phyloP scores from a whole-genome alignment of 2,888 invertebrate genomes.

The Spilosoma lubricipeda region DNA sequence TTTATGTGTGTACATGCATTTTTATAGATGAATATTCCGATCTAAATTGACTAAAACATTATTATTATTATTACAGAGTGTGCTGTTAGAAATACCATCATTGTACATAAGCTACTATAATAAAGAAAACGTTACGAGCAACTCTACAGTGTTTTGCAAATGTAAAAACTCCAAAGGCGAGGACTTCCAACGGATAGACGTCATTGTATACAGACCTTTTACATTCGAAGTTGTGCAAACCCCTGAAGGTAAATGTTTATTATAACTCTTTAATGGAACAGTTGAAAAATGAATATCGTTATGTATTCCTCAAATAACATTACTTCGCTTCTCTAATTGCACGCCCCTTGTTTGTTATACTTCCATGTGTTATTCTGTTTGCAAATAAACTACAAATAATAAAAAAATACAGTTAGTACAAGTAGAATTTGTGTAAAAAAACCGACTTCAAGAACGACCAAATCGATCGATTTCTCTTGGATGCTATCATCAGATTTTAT shows the following conservation, averaged over 20 bases:
- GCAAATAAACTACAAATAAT: no score
- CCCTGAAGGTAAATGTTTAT: conserved; percentile 61
- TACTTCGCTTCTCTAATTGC: no score
- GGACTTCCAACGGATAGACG: conserved; percentile 47
- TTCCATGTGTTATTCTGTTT: no score
- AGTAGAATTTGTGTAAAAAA: no score
- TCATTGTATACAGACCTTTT: conserved; percentile 67
- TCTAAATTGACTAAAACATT: neutral
- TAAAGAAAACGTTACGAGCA: conserved; percentile 59
- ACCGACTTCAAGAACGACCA: no score
- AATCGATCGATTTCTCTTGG: no score
- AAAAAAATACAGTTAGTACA: no score
- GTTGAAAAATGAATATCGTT: no score
- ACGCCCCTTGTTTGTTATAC: no score
- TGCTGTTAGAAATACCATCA: conserved; percentile 66
- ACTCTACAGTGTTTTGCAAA: conserved; percentile 68
- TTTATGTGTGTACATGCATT: no score
- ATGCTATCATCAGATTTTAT: no score
- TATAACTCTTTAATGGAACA: neutral
- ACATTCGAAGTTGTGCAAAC: conserved; percentile 65
- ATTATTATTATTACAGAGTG: conserved; percentile 51
- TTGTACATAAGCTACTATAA: conserved; percentile 66
- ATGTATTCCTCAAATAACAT: no score
- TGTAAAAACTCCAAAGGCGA: conserved; percentile 59
- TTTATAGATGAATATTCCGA: neutral